These are phyloP conservation scores for Myopa testacea DNA, from an alignment of 2,888 invertebrate species.

Conservation along the genomic window DNA sequence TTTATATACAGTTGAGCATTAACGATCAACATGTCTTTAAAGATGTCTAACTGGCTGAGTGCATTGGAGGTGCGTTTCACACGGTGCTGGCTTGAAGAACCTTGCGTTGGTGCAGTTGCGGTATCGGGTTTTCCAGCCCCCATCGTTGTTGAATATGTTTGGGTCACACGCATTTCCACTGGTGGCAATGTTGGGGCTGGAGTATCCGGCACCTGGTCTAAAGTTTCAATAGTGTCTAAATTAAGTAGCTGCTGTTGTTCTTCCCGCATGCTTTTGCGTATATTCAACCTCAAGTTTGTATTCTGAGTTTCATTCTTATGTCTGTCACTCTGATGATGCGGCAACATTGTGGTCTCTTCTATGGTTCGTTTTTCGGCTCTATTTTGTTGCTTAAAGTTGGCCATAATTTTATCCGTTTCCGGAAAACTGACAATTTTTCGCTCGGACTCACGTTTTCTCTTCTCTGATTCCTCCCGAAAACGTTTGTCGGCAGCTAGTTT, in stretches of 20 bases:
- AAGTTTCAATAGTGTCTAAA: constrained; percentile 54
- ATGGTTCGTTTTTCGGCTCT: constrained; percentile 48
- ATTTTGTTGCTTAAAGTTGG: constrained; percentile 55
- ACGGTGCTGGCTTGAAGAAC: constrained; percentile 36
- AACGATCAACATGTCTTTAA: constrained; percentile 69
- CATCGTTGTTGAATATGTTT: neutral
- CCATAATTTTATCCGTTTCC: constrained; percentile 65
- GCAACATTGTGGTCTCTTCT: constrained; percentile 52
- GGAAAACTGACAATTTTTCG: constrained; percentile 60
- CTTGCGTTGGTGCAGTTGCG: constrained; percentile 41
- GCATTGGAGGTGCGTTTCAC: constrained; percentile 52
- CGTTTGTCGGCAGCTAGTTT: constrained; percentile 55
- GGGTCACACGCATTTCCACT: constrained; percentile 10
- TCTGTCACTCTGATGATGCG: constrained; percentile 44
- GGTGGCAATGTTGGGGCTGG: constrained; percentile 70
- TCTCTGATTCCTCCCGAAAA: constrained; percentile 53
- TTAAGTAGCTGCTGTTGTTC: constrained; percentile 46
- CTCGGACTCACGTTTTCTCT: constrained; percentile 56
- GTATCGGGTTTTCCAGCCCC: neutral
- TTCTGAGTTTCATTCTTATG: constrained; percentile 56
- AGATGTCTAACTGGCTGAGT: constrained; percentile 61
- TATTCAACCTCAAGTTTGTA: constrained; percentile 46
- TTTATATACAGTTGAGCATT: constrained; percentile 72
- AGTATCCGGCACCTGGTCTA: constrained; percentile 67
- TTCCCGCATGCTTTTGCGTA: constrained; percentile 43